Percentiles rank a stretch among this genome's conserved stretches.
phyloP scores from a whole-genome alignment of 2,113 vertebrate genomes.

The Bucco capensis region DNA sequence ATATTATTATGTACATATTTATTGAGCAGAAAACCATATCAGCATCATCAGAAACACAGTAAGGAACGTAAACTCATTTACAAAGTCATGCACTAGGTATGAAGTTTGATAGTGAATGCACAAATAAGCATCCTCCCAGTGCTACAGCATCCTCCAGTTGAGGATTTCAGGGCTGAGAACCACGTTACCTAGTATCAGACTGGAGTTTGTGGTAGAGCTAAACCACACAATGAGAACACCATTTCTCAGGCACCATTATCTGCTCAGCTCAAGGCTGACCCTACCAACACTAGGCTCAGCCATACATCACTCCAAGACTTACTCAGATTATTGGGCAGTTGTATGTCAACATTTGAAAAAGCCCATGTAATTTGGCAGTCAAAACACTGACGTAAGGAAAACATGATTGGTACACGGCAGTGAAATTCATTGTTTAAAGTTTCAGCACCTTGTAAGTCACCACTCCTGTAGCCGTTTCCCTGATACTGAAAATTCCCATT shows the following conservation, averaged over 20 bases:
- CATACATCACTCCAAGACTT: accelerated
- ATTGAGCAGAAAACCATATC: not conserved
- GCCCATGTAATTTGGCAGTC: not conserved
- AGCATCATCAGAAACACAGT: not conserved
- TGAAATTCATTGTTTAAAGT: not conserved
- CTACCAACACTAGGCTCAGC: not conserved
- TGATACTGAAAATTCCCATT: not conserved
- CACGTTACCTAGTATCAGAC: not conserved
- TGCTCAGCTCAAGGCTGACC: not conserved
- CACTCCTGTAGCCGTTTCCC: not conserved
- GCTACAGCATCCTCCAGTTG: not conserved
- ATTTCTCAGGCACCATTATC: not conserved
- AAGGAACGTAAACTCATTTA: not conserved
- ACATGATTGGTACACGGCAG: not conserved
- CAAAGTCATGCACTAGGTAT: not conserved
- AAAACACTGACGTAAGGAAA: not conserved
- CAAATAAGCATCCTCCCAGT: not conserved
- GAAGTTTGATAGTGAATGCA: not conserved
- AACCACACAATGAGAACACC: accelerated
- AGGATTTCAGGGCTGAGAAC: not conserved
- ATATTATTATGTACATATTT: not conserved
- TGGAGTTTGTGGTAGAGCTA: not conserved
- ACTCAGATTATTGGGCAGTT: not conserved
- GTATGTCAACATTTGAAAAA: not conserved
- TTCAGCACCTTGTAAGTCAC: not conserved